Evolutionary conservation across 2,797 vertebrate species (phyloP).

Genomic region (Rousettus madagascariensis): DNA sequence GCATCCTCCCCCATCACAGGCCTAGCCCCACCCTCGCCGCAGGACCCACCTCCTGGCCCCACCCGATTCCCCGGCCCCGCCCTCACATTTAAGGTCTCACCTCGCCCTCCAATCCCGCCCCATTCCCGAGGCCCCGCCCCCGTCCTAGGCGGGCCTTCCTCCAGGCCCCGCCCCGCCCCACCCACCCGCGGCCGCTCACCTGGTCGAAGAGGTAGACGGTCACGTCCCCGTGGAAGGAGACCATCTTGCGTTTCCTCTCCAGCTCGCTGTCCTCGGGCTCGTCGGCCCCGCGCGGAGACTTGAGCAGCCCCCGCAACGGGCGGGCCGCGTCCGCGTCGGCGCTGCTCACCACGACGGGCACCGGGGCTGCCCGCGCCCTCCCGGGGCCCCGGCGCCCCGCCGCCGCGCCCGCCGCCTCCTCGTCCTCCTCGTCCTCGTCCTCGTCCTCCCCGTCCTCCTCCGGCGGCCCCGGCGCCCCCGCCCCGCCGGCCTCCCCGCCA

Average conservation of each 20-base stretch:
- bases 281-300: constrained; percentile 90
- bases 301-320: constrained; percentile 93
- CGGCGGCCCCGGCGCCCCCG: constrained; percentile 74
- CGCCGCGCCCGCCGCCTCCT: constrained; percentile 87
- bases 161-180: background rate
- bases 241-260: constrained; percentile 90
- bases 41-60: background rate
- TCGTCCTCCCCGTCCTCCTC: constrained; percentile 84
- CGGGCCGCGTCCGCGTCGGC: constrained; percentile 92
- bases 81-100: background rate
- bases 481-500: constrained; percentile 78
- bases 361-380: constrained; percentile 86
- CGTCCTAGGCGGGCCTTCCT: fast-evolving
- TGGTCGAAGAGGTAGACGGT: constrained; percentile 97
- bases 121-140: background rate
- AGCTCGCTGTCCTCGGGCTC: constrained; percentile 90
- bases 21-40: background rate
- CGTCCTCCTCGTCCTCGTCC: constrained; percentile 82
- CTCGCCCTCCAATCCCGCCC: background rate
- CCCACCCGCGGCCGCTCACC: constrained; percentile 81
- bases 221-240: constrained; percentile 98
- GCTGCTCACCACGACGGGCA: constrained; percentile 92
- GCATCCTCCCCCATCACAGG: no score
- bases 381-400: constrained; percentile 86
- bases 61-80: background rate